These are phyloP conservation scores for Petrosia ficiformis DNA, from an alignment of 37 sponge, comb jelly and placozoan genomes.

Conservation along the genomic window DNA sequence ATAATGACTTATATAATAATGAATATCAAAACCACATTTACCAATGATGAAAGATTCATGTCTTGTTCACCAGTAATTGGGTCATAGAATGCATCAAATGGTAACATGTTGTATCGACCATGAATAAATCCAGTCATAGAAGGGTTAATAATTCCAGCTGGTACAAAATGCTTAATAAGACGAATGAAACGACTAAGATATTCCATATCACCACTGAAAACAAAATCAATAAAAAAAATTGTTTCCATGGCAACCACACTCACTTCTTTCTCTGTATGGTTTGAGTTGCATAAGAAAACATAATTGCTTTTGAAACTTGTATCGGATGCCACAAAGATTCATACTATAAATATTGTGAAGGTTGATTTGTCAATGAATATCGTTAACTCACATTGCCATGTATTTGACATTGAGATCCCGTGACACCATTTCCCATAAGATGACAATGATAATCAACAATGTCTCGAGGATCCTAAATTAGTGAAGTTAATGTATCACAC, in stretches of 20 bases:
- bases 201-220: constrained; percentile 48
- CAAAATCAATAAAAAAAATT: background rate
- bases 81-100: constrained; percentile 67
- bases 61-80: constrained; percentile 34
- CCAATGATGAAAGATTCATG: constrained; percentile 44
- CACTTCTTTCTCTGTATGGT: constrained; percentile 41
- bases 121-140: constrained; percentile 24
- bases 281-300: constrained; percentile 71
- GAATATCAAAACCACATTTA: background rate
- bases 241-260: background rate
- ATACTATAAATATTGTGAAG: background rate
- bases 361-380: background rate
- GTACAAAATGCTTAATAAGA: constrained; percentile 60
- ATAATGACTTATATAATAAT: background rate
- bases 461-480: constrained; percentile 46
- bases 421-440: constrained; percentile 76
- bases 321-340: constrained; percentile 65
- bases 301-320: constrained; percentile 37
- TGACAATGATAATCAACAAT: constrained; percentile 89
- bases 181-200: constrained; percentile 62
- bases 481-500: background rate
- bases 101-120: constrained; percentile 52
- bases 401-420: constrained; percentile 62
- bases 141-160: constrained; percentile 15
- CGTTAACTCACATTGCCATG: constrained; percentile 40